Evolutionary conservation across 2,113 vertebrate species (phyloP), one percentile per base, ranked within the genome.

Genomic region (Tupaia tana): DNA sequence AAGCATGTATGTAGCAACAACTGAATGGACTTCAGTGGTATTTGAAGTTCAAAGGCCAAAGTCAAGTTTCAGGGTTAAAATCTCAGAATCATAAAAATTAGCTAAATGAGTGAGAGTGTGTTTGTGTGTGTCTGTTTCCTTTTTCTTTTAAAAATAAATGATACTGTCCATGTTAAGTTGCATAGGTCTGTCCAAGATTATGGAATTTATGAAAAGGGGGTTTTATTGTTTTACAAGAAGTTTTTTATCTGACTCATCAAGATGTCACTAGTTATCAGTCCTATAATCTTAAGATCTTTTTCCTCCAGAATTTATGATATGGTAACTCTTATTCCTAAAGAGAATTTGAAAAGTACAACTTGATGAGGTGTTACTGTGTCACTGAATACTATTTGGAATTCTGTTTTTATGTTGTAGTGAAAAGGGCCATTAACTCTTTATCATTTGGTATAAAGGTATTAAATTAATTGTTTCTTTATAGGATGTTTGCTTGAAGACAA

Each of bases 151-250:
- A 70, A 91, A 66, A 34, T 29, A 87, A 59, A 31, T 78, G 0
- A 64, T 9, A 0, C 2, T 87, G 14, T 89, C 22, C 3, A 0
- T 56, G 66, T 12, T 90, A 84, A 71, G 24, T 70, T 64, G 56
- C 78, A 0, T 2, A 3, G 8, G 9, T 79, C 61, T 86, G 25
- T 56, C 93, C 22, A 86, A 64, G 67, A 93, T 94, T 85, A 95
- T 18, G 56, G 61, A 78, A 93, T 94, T 97, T 97, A 25, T 82
- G 78, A 86, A 80, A 95, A 63, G 15, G 58, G 27, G 4, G 34
- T 77, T 54, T 91, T 74, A 91, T 89, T 88, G n/a, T 95, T 95
- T 91, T 95, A 92, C 56, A 94, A 74, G 78, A 97, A 97, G 66
- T 6, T 0, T 0, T 96, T 97, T 56, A 96, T 95, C 67, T 85